Evolutionary conservation across 2,888 invertebrate genomes (phyloP), one percentile per base, ranked within the genome.

Genomic region (Acleris sparsana): DNA sequence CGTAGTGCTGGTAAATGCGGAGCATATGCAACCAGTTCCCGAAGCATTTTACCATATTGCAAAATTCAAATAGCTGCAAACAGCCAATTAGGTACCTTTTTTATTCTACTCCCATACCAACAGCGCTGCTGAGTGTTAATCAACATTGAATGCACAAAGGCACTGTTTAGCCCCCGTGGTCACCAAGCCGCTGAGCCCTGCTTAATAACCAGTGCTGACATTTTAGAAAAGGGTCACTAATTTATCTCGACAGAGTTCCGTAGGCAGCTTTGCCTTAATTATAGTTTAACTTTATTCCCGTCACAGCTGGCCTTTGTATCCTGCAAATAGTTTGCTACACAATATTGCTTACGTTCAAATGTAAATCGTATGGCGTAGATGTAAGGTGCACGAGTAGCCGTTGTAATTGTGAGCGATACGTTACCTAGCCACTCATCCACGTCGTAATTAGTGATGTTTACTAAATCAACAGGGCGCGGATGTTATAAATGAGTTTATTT

Each of bases 191-290:
- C 88, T 84, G 84, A 87, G 84, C 78, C 75, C 71, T 67, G 73
- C 81, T 80, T 89, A 89, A 89, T 89, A 86, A 83, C 74, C 75
- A 78, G 75, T 74, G 87, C 84, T 88, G 90, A 89, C 90, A 84
- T 87, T 90, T 88, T 78, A 85, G 89, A 88, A 89, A 89, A 89
- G 90, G 90, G 90, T 89, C 85, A 79, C 88, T 87, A 89, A 89
- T 90, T 88, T 89, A 90, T 90, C 87, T 88, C 83, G 88, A 86
- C 89, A 84, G 77, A 82, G 84, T 86, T 83, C 77, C 70, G 80
- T 78, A 72, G 77, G 78, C 78, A 84, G 82, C 79, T 82, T 77
- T 74, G 76, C 82, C 85, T 85, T 87, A 86, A 88, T 89, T 90
- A 89, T 89, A 89, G 89, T 91, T 89, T 88, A 88, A 90, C 88